Evolutionary conservation across 2,113 vertebrate genomes (phyloP).

Genomic region (Lepisosteus oculatus): DNA sequence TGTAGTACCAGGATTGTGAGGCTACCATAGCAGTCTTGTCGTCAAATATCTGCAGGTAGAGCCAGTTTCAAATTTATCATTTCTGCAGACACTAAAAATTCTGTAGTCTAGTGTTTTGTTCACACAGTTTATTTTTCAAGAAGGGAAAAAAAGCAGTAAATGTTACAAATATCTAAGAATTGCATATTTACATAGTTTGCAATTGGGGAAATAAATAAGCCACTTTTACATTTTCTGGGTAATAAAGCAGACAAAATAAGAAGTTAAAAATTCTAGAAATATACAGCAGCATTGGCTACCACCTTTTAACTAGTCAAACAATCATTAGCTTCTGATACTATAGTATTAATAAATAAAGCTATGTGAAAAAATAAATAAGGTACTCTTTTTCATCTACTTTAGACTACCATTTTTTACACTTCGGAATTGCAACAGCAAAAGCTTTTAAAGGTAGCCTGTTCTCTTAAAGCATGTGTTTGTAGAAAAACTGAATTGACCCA

Average conservation of each 20-base stretch:
- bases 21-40: no score
- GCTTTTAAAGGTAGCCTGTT: conserved; percentile 49
- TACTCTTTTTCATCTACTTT: conserved; percentile 63
- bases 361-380: conserved; percentile 80
- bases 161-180: conserved; percentile 63
- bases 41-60: no score
- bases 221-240: conserved; percentile 21
- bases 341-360: conserved; percentile 78
- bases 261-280: conserved; percentile 53
- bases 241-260: conserved; percentile 61
- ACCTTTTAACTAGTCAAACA: conserved; percentile 46
- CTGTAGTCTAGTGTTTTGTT: conserved; percentile 34
- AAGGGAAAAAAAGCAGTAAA: conserved; percentile 49
- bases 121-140: conserved; percentile 62
- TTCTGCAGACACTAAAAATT: no score
- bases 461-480: conserved; percentile 55
- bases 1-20: no score
- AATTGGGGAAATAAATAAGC: conserved; percentile 68
- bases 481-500: background rate
- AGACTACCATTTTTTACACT: conserved; percentile 58
- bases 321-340: conserved; percentile 47
- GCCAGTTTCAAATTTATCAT: no score
- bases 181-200: conserved; percentile 59
- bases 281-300: conserved; percentile 71
- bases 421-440: conserved; percentile 50